These are phyloP conservation scores for Ormyrus labotus DNA, from an alignment of 2,888 invertebrate genomes.

Conservation along the genomic window DNA sequence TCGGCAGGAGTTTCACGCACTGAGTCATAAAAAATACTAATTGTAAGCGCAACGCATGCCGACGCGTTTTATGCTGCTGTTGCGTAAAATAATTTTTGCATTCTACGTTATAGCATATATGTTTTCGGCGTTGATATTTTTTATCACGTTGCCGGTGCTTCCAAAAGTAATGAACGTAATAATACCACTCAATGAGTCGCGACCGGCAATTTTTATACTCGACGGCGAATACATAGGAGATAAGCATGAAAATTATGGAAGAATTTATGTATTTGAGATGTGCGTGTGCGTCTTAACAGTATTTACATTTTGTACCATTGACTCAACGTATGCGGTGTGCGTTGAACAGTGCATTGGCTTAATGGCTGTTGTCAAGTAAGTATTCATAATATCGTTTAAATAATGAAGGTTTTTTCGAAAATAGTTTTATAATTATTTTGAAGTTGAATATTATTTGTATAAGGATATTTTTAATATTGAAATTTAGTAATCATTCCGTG, in stretches of 20 bases:
- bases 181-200: not conserved
- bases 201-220: slow-evolving; percentile 21
- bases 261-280: slow-evolving; percentile 30
- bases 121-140: not conserved
- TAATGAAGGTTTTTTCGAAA: too few species aligned
- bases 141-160: slow-evolving; percentile 23
- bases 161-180: slow-evolving; percentile 1
- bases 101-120: not conserved
- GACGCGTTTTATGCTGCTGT: too few species aligned
- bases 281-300: not conserved
- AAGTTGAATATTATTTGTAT: not conserved
- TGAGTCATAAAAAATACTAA: not conserved
- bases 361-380: slow-evolving; percentile 36
- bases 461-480: not conserved
- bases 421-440: too few species aligned
- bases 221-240: slow-evolving; percentile 31
- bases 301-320: slow-evolving; percentile 5
- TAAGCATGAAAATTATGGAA: slow-evolving; percentile 10
- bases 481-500: too few species aligned
- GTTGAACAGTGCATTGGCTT: slow-evolving; percentile 32
- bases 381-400: not conserved
- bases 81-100: not conserved
- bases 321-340: slow-evolving; percentile 15
- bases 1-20: too few species aligned
- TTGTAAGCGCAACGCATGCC: not conserved